Evolutionary conservation across 2,888 invertebrate genomes (phyloP).

Genomic region (Cylloceria caligata): DNA sequence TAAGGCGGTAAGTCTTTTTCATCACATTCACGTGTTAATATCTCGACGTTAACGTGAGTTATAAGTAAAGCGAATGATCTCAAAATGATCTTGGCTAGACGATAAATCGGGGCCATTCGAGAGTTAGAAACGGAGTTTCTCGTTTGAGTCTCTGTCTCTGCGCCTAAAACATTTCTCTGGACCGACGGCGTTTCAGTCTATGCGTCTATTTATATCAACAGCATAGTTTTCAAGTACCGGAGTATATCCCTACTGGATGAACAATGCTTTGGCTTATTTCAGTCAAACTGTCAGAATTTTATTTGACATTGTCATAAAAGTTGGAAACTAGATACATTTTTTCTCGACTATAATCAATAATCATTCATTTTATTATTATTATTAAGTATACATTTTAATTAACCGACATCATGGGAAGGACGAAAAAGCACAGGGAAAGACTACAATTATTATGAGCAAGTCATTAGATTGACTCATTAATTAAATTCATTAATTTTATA

Average conservation of each 20-base stretch:
- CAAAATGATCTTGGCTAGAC: constrained; percentile 43
- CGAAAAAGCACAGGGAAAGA: too few species aligned
- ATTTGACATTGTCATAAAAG: neutral
- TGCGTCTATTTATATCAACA: constrained; percentile 62
- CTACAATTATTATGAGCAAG: too few species aligned
- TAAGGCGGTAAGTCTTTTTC: constrained; percentile 6
- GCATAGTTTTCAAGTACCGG: constrained; percentile 56
- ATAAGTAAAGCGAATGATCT: constrained; percentile 23
- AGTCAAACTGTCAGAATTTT: constrained; percentile 37
- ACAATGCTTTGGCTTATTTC: constrained; percentile 61
- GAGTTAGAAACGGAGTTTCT: constrained; percentile 39
- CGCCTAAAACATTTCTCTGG: constrained; percentile 57
- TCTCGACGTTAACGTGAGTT: constrained; percentile 16
- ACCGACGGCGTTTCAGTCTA: constrained; percentile 26
- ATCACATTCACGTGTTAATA: constrained; percentile 7
- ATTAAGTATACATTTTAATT: constrained; percentile 2
- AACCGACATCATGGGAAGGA: neutral
- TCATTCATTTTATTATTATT: neutral
- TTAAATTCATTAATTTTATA: neutral
- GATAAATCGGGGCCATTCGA: constrained; percentile 58
- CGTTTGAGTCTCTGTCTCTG: constrained; percentile 41
- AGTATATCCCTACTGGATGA: constrained; percentile 57
- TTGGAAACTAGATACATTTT: neutral
- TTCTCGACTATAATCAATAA: neutral
- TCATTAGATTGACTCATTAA: neutral